Evolutionary conservation across 23 tunicate genomes (phyloP).

Genomic region (Phallusia fumigata): DNA sequence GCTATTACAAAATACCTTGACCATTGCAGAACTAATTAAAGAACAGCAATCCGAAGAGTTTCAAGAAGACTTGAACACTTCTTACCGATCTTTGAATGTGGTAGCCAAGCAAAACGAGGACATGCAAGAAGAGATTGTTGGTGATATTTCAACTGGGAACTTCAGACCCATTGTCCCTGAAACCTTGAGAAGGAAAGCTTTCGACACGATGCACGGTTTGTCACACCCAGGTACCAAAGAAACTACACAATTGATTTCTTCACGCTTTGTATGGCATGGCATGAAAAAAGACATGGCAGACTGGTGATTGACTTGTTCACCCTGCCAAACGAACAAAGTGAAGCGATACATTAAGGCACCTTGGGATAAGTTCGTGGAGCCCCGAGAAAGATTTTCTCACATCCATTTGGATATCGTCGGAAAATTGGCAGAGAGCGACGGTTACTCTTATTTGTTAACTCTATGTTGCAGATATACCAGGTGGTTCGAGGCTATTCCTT

Average conservation of each 20-base stretch:
- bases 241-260: neutral
- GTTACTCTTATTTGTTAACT: neutral
- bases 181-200: neutral
- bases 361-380: neutral
- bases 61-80: neutral
- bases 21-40: neutral
- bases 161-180: conserved; percentile 11
- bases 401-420: conserved; percentile 20
- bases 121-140: neutral
- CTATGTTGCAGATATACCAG: neutral
- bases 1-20: neutral
- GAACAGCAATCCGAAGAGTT: neutral
- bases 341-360: neutral
- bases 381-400: neutral
- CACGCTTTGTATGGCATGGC: conserved; percentile 35
- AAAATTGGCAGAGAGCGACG: neutral
- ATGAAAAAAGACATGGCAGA: conserved; percentile 12
- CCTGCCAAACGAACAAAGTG: conserved; percentile 1
- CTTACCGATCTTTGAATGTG: neutral
- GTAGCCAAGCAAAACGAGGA: neutral
- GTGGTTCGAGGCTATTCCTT: conserved; percentile 13
- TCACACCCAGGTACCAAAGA: conserved; percentile 19
- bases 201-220: conserved; percentile 13
- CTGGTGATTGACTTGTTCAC: neutral
- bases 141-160: conserved; percentile 1